Base-by-base conservation (phyloP, 2,113 vertebrate genomes). In the Excalfactoria chinensis region DNA sequence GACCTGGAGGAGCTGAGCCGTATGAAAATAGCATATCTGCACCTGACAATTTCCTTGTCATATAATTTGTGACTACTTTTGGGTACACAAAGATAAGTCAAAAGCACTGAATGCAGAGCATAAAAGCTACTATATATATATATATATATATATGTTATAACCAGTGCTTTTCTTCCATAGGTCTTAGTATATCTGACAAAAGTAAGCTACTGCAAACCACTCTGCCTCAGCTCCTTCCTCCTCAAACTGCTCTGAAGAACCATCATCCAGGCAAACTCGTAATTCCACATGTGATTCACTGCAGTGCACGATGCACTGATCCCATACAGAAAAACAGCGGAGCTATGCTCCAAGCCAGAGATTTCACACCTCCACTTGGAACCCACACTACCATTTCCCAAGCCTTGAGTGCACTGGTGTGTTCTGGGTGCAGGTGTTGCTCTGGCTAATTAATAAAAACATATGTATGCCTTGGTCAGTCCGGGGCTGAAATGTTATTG, bases 31-130 rank as follows among this genome's bases (percentile, higher is more conserved):
- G 30, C 2, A 0, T 32, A 41, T 34, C 64, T 81, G 37, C 17
- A 71, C 49, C 34, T 66, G 17, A 86, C 25, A 80, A 70, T 51
- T 69, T 70, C 34, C n/a, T 48, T 70, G 17, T 70, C n/a, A 35
- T 48, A 70, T 48, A 70, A 76, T 64, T 64, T 73, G 17, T 76
- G 88, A 76, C 80, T 72, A 58, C 40, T 83, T 93, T 78, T 35
- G 83, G 26, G 44, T 80, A 44, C 44, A 72, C 76, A 79, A 88
- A 76, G 26, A 60, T 11, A 68, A 73, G 76, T 69, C 25, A 68
- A 85, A 85, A 86, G 14, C 40, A 66, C 59, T 79, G 83, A 46
- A 72, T 18, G 43, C 59, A 66, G 40, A 69, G 40, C 30, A 69
- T 46, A 86, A 90, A 75, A 51, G 53, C 67, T 83, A 13, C 64